A percentile compares a stretch with the other conserved stretches of the same genome.
Evolutionary conservation across 2,888 invertebrate species (phyloP).

Genomic region (Napeogenes inachia): DNA sequence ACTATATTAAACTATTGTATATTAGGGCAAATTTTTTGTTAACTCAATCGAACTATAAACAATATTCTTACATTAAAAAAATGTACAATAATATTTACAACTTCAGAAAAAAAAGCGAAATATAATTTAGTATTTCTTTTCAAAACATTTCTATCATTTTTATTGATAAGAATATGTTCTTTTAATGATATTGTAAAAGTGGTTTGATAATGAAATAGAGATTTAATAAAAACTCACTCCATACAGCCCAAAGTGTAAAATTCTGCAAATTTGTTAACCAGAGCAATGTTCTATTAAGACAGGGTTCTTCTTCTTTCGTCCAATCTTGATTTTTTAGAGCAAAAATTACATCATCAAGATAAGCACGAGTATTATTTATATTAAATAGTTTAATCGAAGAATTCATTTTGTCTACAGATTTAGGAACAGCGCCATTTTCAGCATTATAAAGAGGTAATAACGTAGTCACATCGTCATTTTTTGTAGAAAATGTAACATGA

Average conservation of each 20-base stretch:
- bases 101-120: no score
- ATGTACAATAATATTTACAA: no score
- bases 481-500: constrained; percentile 11
- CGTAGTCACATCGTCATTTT: constrained; percentile 24
- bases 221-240: constrained; percentile 60
- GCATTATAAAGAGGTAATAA: constrained; percentile 9
- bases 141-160: no score
- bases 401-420: constrained; percentile 28
- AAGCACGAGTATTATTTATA: constrained; percentile 42
- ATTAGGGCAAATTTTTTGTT: no score
- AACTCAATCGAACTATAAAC: no score
- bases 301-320: constrained; percentile 54
- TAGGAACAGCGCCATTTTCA: constrained; percentile 21
- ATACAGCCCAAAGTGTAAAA: constrained; percentile 76
- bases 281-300: constrained; percentile 53
- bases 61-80: no score
- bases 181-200: no score
- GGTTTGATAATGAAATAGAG: not conserved
- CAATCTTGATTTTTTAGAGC: constrained; percentile 57
- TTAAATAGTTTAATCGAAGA: constrained; percentile 33
- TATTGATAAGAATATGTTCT: no score
- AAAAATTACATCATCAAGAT: constrained; percentile 63
- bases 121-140: no score
- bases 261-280: constrained; percentile 64
- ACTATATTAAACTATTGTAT: no score